These are phyloP conservation scores for Porites divaricata DNA, from an alignment of 92 coral and sea anemone species.

Conservation along the genomic window DNA sequence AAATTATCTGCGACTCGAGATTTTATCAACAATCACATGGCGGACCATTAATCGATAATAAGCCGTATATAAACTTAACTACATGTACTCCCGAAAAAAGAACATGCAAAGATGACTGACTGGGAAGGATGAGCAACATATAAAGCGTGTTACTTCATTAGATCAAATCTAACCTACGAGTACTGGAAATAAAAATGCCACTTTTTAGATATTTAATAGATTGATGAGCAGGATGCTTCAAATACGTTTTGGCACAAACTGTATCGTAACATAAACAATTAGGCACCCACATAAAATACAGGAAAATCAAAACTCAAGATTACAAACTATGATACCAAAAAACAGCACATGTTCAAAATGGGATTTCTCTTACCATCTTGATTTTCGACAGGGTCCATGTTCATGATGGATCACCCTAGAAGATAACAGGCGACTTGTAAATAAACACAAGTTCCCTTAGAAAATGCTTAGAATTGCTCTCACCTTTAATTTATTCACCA, in stretches of 20 bases:
- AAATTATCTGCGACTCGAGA: background rate
- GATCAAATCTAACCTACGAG: background rate
- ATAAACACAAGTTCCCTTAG: background rate
- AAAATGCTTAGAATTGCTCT: background rate
- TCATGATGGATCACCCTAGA: constrained; percentile 32
- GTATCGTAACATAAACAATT: background rate
- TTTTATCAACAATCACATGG: constrained; percentile 15
- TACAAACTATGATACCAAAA: background rate
- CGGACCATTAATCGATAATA: background rate
- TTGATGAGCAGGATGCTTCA: background rate
- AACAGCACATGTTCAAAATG: background rate
- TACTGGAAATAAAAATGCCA: background rate
- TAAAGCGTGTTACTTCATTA: background rate
- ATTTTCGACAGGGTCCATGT: constrained; percentile 29
- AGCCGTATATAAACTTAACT: background rate
- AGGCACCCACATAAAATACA: background rate
- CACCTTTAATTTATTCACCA: background rate
- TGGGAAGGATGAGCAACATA: background rate
- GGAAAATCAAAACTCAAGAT: background rate
- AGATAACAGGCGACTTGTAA: constrained; percentile 4
- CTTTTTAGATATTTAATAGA: background rate
- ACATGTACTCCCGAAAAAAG: too few species aligned
- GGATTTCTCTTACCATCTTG: constrained; percentile 25
- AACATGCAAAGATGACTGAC: background rate
- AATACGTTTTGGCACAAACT: background rate